A percentile compares a stretch with the other conserved stretches of the same genome.
These are phyloP conservation scores for Ariolimax columbianus DNA, from an alignment of 2,888 invertebrate genomes.

Conservation along the genomic window DNA sequence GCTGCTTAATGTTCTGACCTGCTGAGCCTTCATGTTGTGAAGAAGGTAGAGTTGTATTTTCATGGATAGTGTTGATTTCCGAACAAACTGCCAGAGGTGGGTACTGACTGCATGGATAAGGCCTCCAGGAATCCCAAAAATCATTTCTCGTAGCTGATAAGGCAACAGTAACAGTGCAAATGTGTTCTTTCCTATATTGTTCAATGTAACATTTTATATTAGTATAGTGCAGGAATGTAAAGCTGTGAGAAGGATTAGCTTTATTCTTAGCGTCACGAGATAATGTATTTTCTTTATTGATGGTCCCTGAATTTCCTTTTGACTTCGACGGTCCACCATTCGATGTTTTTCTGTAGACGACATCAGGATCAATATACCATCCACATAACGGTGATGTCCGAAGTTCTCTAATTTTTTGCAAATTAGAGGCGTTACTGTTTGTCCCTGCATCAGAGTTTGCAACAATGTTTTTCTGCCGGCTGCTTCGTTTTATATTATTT, in stretches of 20 bases:
- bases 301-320: constrained; percentile 21
- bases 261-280: constrained; percentile 24
- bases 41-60: constrained; percentile 29
- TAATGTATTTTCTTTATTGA: constrained; percentile 12
- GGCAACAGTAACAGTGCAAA: constrained; percentile 44
- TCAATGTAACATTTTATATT: constrained; percentile 58
- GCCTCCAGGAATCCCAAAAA: constrained; percentile 42
- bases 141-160: constrained; percentile 48
- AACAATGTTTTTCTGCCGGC: background rate
- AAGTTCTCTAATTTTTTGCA: constrained; percentile 29
- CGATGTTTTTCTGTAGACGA: constrained; percentile 60
- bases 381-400: constrained; percentile 61
- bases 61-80: constrained; percentile 14
- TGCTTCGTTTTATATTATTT: background rate
- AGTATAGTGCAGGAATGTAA: constrained; percentile 57
- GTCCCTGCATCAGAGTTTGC: background rate
- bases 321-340: constrained; percentile 52
- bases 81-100: constrained; percentile 49
- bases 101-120: constrained; percentile 43
- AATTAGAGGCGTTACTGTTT: background rate
- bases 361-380: constrained; percentile 64
- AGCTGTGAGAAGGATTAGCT: constrained; percentile 13
- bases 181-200: constrained; percentile 58
- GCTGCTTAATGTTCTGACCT: constrained; percentile 13
- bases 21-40: constrained; percentile 19